Conservation (phyloP, 2,888 invertebrate genomes). For the Oxycera nigricornis region DNA sequence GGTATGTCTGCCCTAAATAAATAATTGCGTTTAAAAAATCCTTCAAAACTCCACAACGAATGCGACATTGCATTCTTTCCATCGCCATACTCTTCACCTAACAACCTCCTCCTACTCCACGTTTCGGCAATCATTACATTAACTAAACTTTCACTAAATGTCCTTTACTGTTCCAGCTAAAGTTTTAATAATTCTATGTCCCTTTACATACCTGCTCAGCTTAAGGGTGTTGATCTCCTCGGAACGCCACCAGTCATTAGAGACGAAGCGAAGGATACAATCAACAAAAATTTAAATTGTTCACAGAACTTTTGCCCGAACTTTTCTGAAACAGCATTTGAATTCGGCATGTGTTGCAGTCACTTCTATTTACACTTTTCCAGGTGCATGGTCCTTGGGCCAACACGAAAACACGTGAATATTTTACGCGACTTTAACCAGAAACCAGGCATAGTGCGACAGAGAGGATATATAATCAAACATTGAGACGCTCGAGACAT, state of each 20-base stretch:
- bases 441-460: background rate
- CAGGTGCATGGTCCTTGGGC: background rate
- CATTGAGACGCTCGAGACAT: constrained; percentile 14
- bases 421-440: constrained; percentile 28
- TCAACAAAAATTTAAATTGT: constrained; percentile 18
- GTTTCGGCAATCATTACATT: no score
- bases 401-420: constrained; percentile 17
- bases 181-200: constrained; percentile 12
- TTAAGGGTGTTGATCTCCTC: background rate
- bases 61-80: no score
- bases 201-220: background rate
- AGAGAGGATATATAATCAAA: constrained; percentile 22
- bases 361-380: background rate
- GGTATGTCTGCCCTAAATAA: no score
- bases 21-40: no score
- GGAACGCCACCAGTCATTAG: constrained; percentile 16
- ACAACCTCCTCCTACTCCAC: no score
- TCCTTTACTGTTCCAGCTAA: no score
- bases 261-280: background rate
- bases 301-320: background rate
- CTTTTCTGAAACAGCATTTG: constrained; percentile 5
- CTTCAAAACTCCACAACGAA: no score
- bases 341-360: background rate
- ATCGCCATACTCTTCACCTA: no score
- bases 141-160: no score